Base-by-base conservation (phyloP, 2,888 invertebrate genomes). In the Camponotus fellah region DNA sequence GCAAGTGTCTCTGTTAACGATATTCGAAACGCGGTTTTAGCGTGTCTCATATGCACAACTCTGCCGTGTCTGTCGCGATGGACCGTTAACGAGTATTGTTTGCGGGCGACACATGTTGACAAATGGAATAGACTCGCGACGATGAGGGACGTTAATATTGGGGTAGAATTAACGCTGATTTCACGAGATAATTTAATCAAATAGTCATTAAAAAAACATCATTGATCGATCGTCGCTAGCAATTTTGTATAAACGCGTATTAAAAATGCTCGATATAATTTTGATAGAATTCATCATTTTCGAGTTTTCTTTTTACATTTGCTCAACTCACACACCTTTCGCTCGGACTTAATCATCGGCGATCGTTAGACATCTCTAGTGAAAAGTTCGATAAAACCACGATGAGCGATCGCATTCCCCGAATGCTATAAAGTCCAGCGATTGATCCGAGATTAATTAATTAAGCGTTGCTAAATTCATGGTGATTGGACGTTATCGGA, bases 91-190 rank as follows among this genome's bases (percentile, higher is more conserved):
- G 83, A 83, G 80, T 81, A 86, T 82, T 72, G 83, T 80, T 83
- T 87, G 87, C 69, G 82, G 32, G 62, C 74, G 72, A 80, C 69
- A 74, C 74, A 69, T 72, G 68, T 82, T 82, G 88, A 86, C 88
- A 84, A 77, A 84, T 74, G 84, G 72, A 82, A 86, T 82, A 82
- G 80, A 83, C 71, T 53, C 62, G 71, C 60, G 75, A 56, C 68
- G 75, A 56, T 49, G 83, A 66, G 68, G 74, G 76, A 84, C 86
- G 74, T 87, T 88, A 87, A 86, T 88, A 88, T 86, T 72, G 69
- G 77, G 82, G 76, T 74, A 72, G 76, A 81, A 86, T 83, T 75
- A 66, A 71, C 76, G 62, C 60, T 77, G 77, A 85, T 85, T 82
- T 76, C 53, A 62, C 49, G 82, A 77, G 40, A 46, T 49, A 37